Percentiles rank a stretch among this genome's conserved stretches.
Evolutionary conservation across 2,797 vertebrate genomes (phyloP).

Genomic region (Ctenopoma multispine): DNA sequence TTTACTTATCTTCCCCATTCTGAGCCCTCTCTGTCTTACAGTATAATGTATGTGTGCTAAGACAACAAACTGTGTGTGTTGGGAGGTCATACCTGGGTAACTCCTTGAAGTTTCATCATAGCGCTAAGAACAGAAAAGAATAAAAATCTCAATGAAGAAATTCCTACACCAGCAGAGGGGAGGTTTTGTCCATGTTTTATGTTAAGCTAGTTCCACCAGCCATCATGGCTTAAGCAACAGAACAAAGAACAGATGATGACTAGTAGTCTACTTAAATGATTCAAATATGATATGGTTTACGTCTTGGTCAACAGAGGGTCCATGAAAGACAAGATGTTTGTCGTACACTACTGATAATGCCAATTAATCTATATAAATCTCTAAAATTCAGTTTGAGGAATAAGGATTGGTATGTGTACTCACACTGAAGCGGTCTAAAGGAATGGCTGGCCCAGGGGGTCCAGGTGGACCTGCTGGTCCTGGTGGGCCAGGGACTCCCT

Average conservation of each 20-base stretch:
- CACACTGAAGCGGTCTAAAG: constrained; percentile 82
- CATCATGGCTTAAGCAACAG: not conserved
- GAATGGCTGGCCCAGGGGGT: constrained; percentile 79
- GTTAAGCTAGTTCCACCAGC: constrained; percentile 4
- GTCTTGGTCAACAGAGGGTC: not conserved
- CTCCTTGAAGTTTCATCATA: constrained; percentile 77
- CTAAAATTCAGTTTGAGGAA: not conserved
- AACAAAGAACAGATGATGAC: constrained; percentile 10
- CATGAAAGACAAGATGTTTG: not conserved
- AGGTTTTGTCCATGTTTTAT: not conserved
- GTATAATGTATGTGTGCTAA: constrained; percentile 20
- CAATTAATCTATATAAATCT: not conserved
- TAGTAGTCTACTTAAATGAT: not conserved
- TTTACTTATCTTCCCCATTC: constrained; percentile 26
- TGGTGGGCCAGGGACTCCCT: constrained; percentile 87
- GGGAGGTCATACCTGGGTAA: constrained; percentile 76
- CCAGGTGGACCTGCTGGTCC: constrained; percentile 88
- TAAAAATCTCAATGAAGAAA: not conserved
- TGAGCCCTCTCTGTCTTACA: constrained; percentile 24
- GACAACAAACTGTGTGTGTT: constrained; percentile 19
- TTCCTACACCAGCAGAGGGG: not conserved
- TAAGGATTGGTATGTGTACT: constrained; percentile 48
- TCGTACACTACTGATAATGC: not conserved
- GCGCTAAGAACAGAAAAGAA: constrained; percentile 65
- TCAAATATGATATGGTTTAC: not conserved